Conservation (phyloP, 2,113 vertebrate species). For the Tachuris rubrigastra region DNA sequence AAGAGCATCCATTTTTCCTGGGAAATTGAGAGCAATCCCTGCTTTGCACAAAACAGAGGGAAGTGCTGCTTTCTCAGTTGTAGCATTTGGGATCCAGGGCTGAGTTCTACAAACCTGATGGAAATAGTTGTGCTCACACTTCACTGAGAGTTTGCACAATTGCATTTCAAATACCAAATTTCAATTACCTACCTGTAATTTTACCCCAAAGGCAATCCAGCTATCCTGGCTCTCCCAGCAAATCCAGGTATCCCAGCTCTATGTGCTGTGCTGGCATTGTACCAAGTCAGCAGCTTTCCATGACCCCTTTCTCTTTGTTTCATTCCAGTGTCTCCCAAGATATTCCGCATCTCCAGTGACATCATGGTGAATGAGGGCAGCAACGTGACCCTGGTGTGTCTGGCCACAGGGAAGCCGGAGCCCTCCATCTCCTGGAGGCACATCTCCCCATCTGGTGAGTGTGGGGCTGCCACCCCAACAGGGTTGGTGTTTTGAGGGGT, state of each 20-base stretch:
- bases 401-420: constrained; percentile 95
- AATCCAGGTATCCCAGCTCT: background rate
- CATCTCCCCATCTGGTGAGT: constrained; percentile 90
- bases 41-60: background rate
- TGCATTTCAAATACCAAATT: rapidly evolving
- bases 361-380: constrained; percentile 94
- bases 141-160: rapidly evolving
- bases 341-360: constrained; percentile 91
- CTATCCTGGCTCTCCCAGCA: background rate
- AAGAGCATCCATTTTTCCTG: background rate
- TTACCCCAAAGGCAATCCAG: background rate
- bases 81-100: rapidly evolving
- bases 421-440: constrained; percentile 96
- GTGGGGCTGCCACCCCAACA: background rate
- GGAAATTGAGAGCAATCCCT: background rate
- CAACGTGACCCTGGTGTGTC: constrained; percentile 92
- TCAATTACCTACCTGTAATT: rapidly evolving
- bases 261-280: background rate
- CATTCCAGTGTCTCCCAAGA: constrained; percentile 93
- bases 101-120: background rate
- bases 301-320: background rate
- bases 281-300: background rate
- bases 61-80: background rate
- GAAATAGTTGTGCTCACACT: too few relatives aligned
- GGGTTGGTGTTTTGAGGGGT: background rate